phyloP scores from a whole-genome alignment of 2,888 invertebrate species.

The Frankliniella intonsa region DNA sequence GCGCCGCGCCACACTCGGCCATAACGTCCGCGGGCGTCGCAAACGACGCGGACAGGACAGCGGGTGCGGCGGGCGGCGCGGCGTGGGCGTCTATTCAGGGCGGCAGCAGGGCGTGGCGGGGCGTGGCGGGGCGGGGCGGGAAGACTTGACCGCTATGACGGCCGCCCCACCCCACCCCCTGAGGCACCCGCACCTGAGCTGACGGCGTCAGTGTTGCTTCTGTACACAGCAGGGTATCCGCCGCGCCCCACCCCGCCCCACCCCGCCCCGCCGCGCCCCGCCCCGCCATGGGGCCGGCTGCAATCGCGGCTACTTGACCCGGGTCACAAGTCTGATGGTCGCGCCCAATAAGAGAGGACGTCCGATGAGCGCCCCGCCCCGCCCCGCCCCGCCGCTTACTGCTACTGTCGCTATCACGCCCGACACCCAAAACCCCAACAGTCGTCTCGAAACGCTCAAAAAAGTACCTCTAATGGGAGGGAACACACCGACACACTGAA shows the following conservation, averaged over 20 bases:
- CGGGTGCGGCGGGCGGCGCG: neutral
- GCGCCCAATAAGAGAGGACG: neutral
- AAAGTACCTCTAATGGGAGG: neutral
- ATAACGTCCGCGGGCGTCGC: neutral
- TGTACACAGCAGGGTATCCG: neutral
- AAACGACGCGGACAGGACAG: neutral
- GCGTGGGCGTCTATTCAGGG: conserved; percentile 20
- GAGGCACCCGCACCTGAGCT: neutral
- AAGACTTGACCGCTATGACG: neutral
- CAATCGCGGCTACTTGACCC: conserved; percentile 19
- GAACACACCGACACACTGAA: neutral
- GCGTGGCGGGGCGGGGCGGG: too few species aligned
- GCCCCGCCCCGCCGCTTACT: neutral
- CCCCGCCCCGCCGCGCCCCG: neutral
- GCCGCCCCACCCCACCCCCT: neutral
- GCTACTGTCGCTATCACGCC: neutral
- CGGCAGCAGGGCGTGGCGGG: neutral
- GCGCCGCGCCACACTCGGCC: too few species aligned
- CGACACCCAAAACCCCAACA: too few species aligned
- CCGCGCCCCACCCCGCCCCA: neutral
- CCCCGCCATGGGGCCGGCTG: neutral
- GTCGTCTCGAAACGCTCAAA: neutral
- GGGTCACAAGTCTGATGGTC: neutral
- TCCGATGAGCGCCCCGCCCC: neutral
- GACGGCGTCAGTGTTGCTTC: neutral